Evolutionary conservation across 2,888 invertebrate genomes (phyloP), one percentile per base, ranked within the genome.

Genomic region (Epinotia nisella): DNA sequence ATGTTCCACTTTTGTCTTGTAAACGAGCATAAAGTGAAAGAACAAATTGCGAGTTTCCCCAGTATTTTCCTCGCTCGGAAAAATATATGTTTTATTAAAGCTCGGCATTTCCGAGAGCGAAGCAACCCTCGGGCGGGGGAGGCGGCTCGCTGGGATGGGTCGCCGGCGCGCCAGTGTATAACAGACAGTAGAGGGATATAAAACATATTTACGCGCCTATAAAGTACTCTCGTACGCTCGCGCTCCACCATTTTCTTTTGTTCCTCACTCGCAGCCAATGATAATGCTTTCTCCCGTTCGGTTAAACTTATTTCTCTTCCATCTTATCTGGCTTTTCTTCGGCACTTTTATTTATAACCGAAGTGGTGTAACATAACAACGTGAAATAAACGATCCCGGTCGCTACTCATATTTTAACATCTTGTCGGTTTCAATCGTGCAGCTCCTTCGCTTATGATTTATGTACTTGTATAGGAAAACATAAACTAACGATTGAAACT

Each of bases 181-280:
- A 93, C 93, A 93, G 93, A 92, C 93, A 93, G 90, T 93, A 92
- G 93, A 93, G 91, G 91, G 92, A 92, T 93, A 93, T 93, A 93
- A 93, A 93, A 93, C 93, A 93, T 93, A 93, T 93, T 93, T 93
- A 93, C 93, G 93, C 93, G 93, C 93, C 93, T 93, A 93, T 93
- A 93, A 93, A 93, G 93, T 92, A 93, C 93, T 93, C 92, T 93
- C 90, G 92, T 93, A 91, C 92, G 91, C 89, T 92, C 89, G 88
- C 91, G 90, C 91, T 92, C 91, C 86, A 91, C 90, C 90, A 90
- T 92, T 93, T 92, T 93, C 93, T 93, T 90, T 93, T 93, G 93
- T 93, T 93, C 93, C 89, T 86, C 82, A 87, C 92, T 92, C 88
- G 87, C 85, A 90, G 91, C 93, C 93, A 92, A 93, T 92, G 92